Percentiles rank a stretch among this genome's conserved stretches.
Conservation (phyloP, 2,888 invertebrate species). For the Rhagonycha fulva region DNA sequence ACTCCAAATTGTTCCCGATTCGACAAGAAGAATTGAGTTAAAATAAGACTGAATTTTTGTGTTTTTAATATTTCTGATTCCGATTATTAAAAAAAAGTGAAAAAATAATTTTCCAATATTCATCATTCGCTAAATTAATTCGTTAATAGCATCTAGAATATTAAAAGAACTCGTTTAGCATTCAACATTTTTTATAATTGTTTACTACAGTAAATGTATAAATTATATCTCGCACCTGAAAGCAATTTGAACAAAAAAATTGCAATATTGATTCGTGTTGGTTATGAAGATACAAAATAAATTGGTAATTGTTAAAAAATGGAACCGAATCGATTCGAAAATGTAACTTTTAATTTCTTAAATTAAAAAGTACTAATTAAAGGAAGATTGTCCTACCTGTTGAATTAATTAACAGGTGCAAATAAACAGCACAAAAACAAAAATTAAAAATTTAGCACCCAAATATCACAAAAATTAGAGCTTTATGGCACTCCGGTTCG, state of each 20-base stretch:
- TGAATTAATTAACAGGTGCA: background rate
- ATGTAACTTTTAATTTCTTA: background rate
- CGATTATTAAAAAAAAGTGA: background rate
- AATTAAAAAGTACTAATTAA: background rate
- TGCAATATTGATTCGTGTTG: background rate
- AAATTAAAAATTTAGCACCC: constrained; percentile 4
- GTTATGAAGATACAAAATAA: background rate
- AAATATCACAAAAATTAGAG: constrained; percentile 12
- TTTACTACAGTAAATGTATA: background rate
- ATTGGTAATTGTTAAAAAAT: background rate
- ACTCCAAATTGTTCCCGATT: background rate
- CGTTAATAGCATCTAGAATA: background rate
- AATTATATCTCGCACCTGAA: background rate
- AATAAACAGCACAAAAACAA: constrained; percentile 13
- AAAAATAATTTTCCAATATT: background rate
- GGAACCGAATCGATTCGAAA: background rate
- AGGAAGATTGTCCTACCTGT: background rate
- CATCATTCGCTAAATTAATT: background rate
- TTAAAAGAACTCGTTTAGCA: background rate
- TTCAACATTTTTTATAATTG: background rate
- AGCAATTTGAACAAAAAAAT: background rate
- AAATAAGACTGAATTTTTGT: background rate
- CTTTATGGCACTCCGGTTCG: constrained; percentile 27
- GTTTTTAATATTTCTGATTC: background rate
- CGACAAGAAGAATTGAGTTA: background rate